These are phyloP conservation scores for Pocillopora verrucosa DNA, from an alignment of 64 coral and sea anemone species.

Conservation along the genomic window DNA sequence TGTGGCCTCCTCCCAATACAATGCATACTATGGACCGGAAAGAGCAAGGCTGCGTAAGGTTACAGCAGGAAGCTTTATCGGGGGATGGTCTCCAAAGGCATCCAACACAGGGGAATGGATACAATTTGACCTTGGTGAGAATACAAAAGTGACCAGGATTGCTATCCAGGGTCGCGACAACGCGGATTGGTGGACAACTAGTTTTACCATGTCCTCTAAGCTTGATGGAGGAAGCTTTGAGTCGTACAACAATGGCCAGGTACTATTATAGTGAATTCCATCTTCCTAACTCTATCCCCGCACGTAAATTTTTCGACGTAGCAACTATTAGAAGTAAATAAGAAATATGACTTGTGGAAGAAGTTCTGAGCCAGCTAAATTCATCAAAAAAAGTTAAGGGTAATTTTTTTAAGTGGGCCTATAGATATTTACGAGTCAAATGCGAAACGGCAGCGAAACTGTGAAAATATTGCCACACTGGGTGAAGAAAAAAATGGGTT, in stretches of 20 bases:
- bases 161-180: conserved; percentile 26
- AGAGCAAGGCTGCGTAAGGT: conserved; percentile 11
- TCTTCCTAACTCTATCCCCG: too few species aligned
- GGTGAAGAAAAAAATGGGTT: too few species aligned
- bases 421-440: too few species aligned
- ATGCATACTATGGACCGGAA: conserved; percentile 15
- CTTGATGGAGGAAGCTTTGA: conserved; percentile 18
- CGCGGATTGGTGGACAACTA: conserved; percentile 22
- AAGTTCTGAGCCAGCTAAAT: too few species aligned
- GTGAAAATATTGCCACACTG: too few species aligned
- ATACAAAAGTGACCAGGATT: conserved; percentile 23
- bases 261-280: not conserved
- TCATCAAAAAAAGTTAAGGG: too few species aligned
- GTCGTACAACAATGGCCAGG: not conserved
- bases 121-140: not conserved
- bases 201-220: conserved; percentile 7
- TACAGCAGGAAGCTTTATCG: conserved; percentile 19
- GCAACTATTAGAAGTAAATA: too few species aligned
- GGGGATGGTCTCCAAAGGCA: conserved; percentile 34
- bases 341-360: too few species aligned
- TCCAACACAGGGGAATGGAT: conserved; percentile 19
- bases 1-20: conserved; percentile 8
- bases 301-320: too few species aligned
- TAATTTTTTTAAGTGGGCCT: too few species aligned
- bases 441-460: too few species aligned